Base-by-base conservation (phyloP, 2,113 vertebrate species). In the Actenoides hombroni region DNA sequence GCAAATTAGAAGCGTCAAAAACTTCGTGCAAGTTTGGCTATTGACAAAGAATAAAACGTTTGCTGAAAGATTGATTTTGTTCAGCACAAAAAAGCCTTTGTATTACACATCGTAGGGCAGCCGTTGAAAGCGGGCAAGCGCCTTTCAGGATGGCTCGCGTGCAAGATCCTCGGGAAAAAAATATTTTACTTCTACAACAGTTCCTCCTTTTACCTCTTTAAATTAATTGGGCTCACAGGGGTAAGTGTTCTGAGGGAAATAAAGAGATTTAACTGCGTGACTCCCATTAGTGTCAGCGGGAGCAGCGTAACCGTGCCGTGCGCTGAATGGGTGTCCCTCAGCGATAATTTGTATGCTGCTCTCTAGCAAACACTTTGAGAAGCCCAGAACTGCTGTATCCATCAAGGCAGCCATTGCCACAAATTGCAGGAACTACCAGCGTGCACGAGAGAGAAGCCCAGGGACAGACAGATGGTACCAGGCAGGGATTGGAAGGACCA, bases 221-320 rank as follows among this genome's bases (percentile, higher is more conserved):
- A 95, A 92, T 85, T 91, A 92, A 94, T 92, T 94, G 84, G 79
- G 53, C 92, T 81, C 84, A 82, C 23, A 68, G 77, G 90, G 67
- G 59, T 49, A 90, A 97, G 82, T 10, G 25, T 73, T 93, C 94
- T 94, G 94, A 92, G 70, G 33, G 69, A 91, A 96, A 91, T 90
- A 84, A 83, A 95, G 88, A 94, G 85, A 92, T 89, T 92, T 94
- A 97, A 46, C 95, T 76, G 92, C 95, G 75, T 83, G 96, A 91
- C 37, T 96, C 90, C 93, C 96, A 97, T 97, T 96, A 96, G 83
- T 40, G 83, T 48, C 94, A 96, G 95, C 87, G 75, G 93, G 96
- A 94, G 83, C 77, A 73, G 67, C 81, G 28, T 28, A 94, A 90
- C 92, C 83, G 83, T 67, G 74, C 76, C 78, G 60, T 35, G 74